phyloP scores from a whole-genome alignment of 2,888 invertebrate genomes.

The Spilosoma lubricipeda region DNA sequence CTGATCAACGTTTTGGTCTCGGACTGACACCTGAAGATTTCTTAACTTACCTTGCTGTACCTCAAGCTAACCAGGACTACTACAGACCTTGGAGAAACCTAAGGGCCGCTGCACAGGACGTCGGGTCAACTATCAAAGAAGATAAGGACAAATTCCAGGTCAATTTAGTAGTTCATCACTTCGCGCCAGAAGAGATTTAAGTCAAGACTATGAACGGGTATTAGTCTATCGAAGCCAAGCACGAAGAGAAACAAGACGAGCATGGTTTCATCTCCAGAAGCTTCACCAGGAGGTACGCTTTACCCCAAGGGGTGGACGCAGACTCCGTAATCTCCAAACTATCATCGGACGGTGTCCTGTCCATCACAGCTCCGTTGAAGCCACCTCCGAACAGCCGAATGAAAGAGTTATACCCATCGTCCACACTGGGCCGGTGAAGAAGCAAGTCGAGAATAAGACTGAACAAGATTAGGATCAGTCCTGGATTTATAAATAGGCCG shows the following conservation, averaged over 20 bases:
- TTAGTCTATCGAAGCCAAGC: conserved; percentile 91
- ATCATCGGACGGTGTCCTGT: conserved; percentile 91
- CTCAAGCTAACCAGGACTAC: conserved; percentile 59
- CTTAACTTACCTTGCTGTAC: conserved; percentile 63
- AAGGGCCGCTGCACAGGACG: conserved; percentile 75
- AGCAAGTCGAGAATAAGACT: conserved; percentile 15
- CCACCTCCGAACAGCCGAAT: conserved; percentile 69
- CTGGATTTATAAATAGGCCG: no score
- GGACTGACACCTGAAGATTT: conserved; percentile 68
- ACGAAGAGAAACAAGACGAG: conserved; percentile 92
- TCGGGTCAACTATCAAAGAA: conserved; percentile 79
- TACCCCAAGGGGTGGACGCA: conserved; percentile 87
- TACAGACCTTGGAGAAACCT: conserved; percentile 88
- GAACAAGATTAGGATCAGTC: conserved; percentile 9
- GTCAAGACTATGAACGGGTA: conserved; percentile 90
- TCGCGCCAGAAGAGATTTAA: conserved; percentile 90
- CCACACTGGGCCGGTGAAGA: conserved; percentile 88
- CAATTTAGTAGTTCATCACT: conserved; percentile 91
- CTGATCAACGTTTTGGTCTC: conserved; percentile 71
- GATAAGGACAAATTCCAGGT: conserved; percentile 87
- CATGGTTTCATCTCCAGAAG: conserved; percentile 91
- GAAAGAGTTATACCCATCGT: conserved; percentile 89
- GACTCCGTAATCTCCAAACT: conserved; percentile 89
- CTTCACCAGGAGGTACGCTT: conserved; percentile 88
- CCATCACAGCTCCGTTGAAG: conserved; percentile 88